A percentile compares a stretch with the other conserved stretches of the same genome.
Conservation (phyloP, 2,113 vertebrate species). For the Microcebus ravelobensis region DNA sequence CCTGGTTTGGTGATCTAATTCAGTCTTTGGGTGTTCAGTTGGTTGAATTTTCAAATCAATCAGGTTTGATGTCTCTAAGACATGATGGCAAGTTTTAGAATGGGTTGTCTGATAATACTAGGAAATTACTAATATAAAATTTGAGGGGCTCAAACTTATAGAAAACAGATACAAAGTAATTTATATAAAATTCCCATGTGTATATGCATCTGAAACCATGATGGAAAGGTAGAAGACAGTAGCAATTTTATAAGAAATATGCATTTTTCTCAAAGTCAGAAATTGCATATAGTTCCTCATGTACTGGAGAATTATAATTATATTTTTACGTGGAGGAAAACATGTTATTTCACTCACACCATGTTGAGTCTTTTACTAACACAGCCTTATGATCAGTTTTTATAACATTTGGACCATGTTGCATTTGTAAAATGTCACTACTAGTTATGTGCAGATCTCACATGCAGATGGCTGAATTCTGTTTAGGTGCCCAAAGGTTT, state of each 20-base stretch:
- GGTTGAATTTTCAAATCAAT: not conserved
- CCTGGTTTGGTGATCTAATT: not conserved
- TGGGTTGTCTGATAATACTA: not conserved
- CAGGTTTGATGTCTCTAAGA: not conserved
- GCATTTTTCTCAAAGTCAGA: slow-evolving; percentile 42
- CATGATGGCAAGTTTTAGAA: not conserved
- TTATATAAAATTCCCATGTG: not conserved
- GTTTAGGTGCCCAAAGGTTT: slow-evolving; percentile 40
- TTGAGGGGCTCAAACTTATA: not conserved
- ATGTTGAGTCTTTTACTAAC: slow-evolving; percentile 70
- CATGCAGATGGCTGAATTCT: slow-evolving; percentile 56
- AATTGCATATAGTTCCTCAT: slow-evolving; percentile 15
- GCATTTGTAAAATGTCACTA: slow-evolving; percentile 76
- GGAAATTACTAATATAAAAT: slow-evolving; percentile 27
- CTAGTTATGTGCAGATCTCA: slow-evolving; percentile 50
- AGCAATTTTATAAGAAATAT: slow-evolving; percentile 26
- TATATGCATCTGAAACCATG: not conserved
- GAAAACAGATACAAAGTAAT: not conserved
- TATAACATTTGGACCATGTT: slow-evolving; percentile 70
- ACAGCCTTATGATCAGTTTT: slow-evolving; percentile 61
- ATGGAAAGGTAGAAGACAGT: not conserved
- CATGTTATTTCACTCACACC: slow-evolving; percentile 62
- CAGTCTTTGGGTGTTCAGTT: slow-evolving; percentile 18
- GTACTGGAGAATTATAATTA: slow-evolving; percentile 29
- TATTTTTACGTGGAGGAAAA: slow-evolving; percentile 50